These are phyloP conservation scores for Tetranychus cinnabarinus DNA, from an alignment of 1,140 invertebrate species.

Conservation along the genomic window DNA sequence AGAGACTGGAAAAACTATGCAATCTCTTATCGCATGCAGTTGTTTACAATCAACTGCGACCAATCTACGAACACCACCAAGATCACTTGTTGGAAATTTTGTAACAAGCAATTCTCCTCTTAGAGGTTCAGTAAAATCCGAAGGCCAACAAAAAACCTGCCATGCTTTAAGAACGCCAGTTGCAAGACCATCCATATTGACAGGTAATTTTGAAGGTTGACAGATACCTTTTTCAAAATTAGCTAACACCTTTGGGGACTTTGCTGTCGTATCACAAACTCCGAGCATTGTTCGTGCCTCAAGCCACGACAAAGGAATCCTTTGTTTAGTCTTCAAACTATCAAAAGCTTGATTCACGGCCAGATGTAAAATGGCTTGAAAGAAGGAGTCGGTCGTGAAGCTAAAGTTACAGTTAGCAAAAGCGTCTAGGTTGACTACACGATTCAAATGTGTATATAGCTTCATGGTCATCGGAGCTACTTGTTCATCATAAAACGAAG, in stretches of 20 bases:
- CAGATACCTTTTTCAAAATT: too few species aligned
- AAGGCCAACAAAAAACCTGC: conserved; percentile 13
- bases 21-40: conserved; percentile 21
- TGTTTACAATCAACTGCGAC: conserved; percentile 17
- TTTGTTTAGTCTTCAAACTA: conserved; percentile 10
- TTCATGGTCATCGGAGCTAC: conserved; percentile 6
- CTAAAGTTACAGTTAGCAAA: conserved; percentile 3
- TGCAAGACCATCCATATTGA: background rate
- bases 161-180: conserved; percentile 9
- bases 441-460: background rate
- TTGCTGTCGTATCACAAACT: conserved; percentile 11
- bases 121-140: conserved; percentile 2
- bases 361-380: conserved; percentile 6
- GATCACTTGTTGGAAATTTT: conserved; percentile 22
- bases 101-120: conserved; percentile 14
- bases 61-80: conserved; percentile 23
- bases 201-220: background rate
- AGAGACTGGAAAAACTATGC: conserved; percentile 22
- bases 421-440: background rate
- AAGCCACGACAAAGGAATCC: conserved; percentile 7
- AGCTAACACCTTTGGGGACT: too few species aligned
- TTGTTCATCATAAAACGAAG: conserved; percentile 10
- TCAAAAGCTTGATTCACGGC: background rate
- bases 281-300: conserved; percentile 13
- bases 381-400: conserved; percentile 10